These are phyloP conservation scores for Scaptomyza montana DNA, from an alignment of 1,140 invertebrate species.

Conservation along the genomic window DNA sequence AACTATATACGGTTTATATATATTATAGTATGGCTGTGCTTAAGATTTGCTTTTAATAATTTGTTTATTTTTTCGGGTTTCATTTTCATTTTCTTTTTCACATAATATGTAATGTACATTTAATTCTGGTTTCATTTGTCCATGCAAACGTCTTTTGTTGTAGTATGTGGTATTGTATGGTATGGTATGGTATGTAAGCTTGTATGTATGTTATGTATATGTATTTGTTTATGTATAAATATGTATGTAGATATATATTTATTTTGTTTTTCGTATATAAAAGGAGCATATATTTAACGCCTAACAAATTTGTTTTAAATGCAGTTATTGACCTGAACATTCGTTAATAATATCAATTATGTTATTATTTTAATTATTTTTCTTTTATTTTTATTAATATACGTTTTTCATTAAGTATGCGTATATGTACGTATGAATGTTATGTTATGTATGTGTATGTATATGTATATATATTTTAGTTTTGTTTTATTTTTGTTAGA, in stretches of 20 bases:
- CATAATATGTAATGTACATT: constrained; percentile 55
- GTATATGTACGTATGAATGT: background rate
- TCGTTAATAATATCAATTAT: constrained; percentile 31
- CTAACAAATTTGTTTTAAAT: constrained; percentile 73
- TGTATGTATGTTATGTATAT: constrained; percentile 43
- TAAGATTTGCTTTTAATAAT: constrained; percentile 4
- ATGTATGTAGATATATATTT: constrained; percentile 23
- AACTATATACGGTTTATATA: constrained; percentile 35
- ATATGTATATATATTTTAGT: constrained; percentile 15
- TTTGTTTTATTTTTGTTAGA: constrained; percentile 40
- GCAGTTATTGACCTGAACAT: constrained; percentile 81
- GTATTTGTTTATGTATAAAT: constrained; percentile 11
- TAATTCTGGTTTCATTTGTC: constrained; percentile 36
- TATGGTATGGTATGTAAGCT: constrained; percentile 32
- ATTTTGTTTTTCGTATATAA: constrained; percentile 57
- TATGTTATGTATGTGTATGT: constrained; percentile 24
- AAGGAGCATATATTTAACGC: constrained; percentile 66
- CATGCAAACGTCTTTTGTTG: constrained; percentile 51
- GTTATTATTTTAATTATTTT: constrained; percentile 26
- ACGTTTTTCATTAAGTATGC: constrained; percentile 28
- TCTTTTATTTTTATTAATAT: constrained; percentile 16
- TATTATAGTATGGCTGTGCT: constrained; percentile 38
- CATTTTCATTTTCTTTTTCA: background rate
- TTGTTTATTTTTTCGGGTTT: background rate
- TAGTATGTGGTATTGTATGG: constrained; percentile 30